Evolutionary conservation across 2,888 invertebrate genomes (phyloP).

Genomic region (Psylliodes chrysocephalus): DNA sequence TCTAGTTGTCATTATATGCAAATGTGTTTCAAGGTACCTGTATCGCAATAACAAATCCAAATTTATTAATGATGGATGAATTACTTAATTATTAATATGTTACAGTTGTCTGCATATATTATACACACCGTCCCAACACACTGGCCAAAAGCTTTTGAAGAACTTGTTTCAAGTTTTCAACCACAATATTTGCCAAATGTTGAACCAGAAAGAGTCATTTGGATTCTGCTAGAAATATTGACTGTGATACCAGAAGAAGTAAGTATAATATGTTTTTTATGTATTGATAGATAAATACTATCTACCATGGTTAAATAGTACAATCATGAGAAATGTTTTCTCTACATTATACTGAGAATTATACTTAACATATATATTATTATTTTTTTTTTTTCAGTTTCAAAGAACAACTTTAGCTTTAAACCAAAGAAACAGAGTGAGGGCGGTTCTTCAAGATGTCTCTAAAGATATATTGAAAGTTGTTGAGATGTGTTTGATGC

Average conservation of each 20-base stretch:
- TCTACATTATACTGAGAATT: too few relatives aligned
- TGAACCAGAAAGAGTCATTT: conserved; percentile 70
- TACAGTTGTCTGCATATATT: conserved; percentile 85
- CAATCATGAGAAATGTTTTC: too few relatives aligned
- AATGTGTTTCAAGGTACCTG: too few relatives aligned
- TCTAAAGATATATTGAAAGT: conserved; percentile 64
- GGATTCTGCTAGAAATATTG: conserved; percentile 83
- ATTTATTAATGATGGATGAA: too few relatives aligned
- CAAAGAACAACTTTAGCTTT: conserved; percentile 63
- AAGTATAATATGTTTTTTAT: conserved; percentile 50
- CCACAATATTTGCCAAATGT: conserved; percentile 69
- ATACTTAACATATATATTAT: too few relatives aligned
- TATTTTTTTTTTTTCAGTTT: conserved; percentile 60
- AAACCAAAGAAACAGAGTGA: conserved; percentile 61
- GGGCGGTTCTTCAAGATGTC: conserved; percentile 62
- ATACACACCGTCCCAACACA: conserved; percentile 72
- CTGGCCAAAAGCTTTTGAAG: conserved; percentile 77
- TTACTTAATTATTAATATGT: too few relatives aligned
- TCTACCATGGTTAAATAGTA: too few relatives aligned
- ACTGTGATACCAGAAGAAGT: conserved; percentile 91
- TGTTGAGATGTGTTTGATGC: conserved; percentile 62
- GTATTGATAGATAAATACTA: not conserved
- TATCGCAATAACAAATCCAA: too few relatives aligned
- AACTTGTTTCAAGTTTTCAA: conserved; percentile 71
- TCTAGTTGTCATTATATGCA: too few relatives aligned